Conservation (phyloP, 2,888 invertebrate species). For the Acronicta aceris region DNA sequence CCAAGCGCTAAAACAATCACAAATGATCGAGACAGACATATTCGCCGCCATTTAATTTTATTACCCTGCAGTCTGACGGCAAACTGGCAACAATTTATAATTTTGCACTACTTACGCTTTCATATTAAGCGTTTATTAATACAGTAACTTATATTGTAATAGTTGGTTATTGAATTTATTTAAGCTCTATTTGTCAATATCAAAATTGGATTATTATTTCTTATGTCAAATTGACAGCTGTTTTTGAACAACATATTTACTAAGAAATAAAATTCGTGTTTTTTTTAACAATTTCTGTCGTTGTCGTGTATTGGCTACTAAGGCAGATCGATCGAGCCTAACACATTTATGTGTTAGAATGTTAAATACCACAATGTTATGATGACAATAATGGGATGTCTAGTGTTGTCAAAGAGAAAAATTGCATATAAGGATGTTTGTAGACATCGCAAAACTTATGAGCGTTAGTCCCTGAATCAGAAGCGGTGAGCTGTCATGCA, state of each 20-base stretch:
- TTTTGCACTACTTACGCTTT: constrained; percentile 41
- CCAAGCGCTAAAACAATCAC: constrained; percentile 50
- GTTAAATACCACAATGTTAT: too few species aligned
- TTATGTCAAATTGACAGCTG: constrained; percentile 17
- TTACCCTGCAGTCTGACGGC: constrained; percentile 40
- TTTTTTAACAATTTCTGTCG: too few species aligned
- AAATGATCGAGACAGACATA: constrained; percentile 47
- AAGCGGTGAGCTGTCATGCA: constrained; percentile 53
- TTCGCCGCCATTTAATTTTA: constrained; percentile 57
- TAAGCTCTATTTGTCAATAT: constrained; percentile 44
- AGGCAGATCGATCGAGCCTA: too few species aligned
- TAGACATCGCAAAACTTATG: constrained; percentile 40
- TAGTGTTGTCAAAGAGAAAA: constrained; percentile 12
- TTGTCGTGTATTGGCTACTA: too few species aligned
- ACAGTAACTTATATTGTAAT: constrained; percentile 20
- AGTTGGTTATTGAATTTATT: constrained; percentile 38
- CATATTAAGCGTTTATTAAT: constrained; percentile 38
- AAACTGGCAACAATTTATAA: constrained; percentile 49
- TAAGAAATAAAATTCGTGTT: not conserved
- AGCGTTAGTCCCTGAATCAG: constrained; percentile 32
- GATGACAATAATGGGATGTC: too few species aligned
- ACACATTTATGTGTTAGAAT: too few species aligned
- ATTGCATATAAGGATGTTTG: constrained; percentile 14
- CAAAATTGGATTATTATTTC: constrained; percentile 15
- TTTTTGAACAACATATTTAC: constrained; percentile 20